Conservation (phyloP, 2,888 invertebrate genomes). For the Platerodrilus igneus region DNA sequence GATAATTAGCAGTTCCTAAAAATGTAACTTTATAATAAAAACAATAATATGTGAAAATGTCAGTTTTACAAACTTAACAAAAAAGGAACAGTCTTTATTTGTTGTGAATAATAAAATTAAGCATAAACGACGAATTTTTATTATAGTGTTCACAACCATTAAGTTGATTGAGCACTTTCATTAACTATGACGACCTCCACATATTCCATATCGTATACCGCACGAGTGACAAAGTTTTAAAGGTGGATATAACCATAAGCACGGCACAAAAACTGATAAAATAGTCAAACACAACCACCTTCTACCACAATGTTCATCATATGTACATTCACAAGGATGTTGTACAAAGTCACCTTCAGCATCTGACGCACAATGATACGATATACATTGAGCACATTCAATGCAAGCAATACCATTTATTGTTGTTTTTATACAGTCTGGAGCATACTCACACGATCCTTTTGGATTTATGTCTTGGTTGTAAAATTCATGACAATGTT, state of each 20-base stretch:
- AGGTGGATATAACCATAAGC: constrained; percentile 91
- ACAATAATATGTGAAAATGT: too few species aligned
- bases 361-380: constrained; percentile 92
- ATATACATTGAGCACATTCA: constrained; percentile 74
- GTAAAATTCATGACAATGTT: constrained; percentile 79
- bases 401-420: constrained; percentile 82
- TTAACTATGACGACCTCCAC: constrained; percentile 73
- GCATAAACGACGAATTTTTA: constrained; percentile 23
- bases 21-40: too few species aligned
- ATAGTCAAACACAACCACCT: constrained; percentile 85
- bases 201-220: constrained; percentile 73
- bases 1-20: too few species aligned
- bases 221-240: constrained; percentile 79
- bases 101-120: constrained; percentile 22
- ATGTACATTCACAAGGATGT: constrained; percentile 78
- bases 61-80: constrained; percentile 32
- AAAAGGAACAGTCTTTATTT: constrained; percentile 39
- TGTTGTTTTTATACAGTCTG: constrained; percentile 74
- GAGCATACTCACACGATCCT: constrained; percentile 82
- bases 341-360: constrained; percentile 82
- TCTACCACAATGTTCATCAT: constrained; percentile 69
- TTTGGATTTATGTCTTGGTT: constrained; percentile 78
- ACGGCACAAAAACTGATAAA: constrained; percentile 83
- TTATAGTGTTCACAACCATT: constrained; percentile 41
- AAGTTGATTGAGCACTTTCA: constrained; percentile 41